Evolutionary conservation across 1,140 invertebrate species (phyloP).

Genomic region (Pseudomyrmex gracilis): DNA sequence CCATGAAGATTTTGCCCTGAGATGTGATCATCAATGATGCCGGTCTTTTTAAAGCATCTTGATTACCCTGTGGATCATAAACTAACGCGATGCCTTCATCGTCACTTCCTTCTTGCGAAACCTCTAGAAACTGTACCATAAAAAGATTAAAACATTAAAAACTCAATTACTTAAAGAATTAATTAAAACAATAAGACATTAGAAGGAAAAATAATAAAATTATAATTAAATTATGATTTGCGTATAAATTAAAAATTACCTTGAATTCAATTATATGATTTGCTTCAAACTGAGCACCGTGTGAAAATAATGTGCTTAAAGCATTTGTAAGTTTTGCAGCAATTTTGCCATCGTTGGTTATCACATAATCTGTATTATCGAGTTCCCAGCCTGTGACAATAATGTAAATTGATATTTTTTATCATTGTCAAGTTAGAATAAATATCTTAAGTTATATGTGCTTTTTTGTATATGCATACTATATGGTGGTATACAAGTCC

Average conservation of each 20-base stretch:
- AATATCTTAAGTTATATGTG: background rate
- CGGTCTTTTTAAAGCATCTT: conserved; percentile 63
- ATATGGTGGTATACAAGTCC: conserved; percentile 61
- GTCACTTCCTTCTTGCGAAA: conserved; percentile 48
- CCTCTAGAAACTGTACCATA: conserved; percentile 69
- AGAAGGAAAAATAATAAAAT: no score
- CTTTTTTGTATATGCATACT: conserved; percentile 1
- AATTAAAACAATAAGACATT: conserved; percentile 21
- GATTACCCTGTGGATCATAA: conserved; percentile 39
- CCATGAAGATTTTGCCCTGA: conserved; percentile 74
- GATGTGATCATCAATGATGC: conserved; percentile 69
- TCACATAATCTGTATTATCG: conserved; percentile 26
- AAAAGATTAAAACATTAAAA: background rate
- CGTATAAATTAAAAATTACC: conserved; percentile 51
- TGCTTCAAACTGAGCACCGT: conserved; percentile 65
- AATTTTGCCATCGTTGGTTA: conserved; percentile 25
- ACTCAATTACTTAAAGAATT: background rate
- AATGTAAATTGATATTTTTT: conserved; percentile 3
- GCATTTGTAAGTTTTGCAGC: conserved; percentile 55
- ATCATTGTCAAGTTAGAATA: background rate
- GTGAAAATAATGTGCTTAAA: conserved; percentile 69
- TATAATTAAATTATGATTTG: no score
- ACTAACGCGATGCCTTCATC: conserved; percentile 73
- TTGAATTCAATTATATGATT: conserved; percentile 76
- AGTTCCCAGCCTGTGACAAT: conserved; percentile 28